These are phyloP conservation scores for Ophonus ardosiacus DNA, from an alignment of 2,888 invertebrate genomes.

Conservation along the genomic window DNA sequence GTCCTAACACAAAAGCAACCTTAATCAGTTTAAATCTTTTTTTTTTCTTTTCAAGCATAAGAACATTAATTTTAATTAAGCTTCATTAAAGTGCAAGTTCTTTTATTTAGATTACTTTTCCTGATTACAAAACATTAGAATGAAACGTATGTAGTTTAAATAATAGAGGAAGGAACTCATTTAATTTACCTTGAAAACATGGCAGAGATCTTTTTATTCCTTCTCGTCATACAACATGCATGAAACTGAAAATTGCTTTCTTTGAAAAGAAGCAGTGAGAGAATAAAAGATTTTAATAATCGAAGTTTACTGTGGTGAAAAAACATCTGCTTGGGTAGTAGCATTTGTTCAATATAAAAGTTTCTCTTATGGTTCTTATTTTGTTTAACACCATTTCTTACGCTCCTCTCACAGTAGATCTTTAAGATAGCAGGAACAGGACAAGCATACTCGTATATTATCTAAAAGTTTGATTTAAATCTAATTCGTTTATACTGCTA, in stretches of 20 bases:
- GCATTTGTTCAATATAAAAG: background rate
- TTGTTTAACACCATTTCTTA: background rate
- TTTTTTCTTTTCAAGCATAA: background rate
- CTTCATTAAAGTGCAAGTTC: background rate
- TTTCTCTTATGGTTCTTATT: background rate
- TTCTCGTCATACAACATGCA: background rate
- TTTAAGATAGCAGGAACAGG: no score
- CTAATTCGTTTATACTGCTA: no score
- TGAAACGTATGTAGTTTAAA: constrained; percentile 6
- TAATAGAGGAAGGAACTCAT: background rate
- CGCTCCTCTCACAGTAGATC: no score
- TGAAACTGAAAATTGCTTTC: constrained; percentile 6
- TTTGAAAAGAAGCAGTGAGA: background rate
- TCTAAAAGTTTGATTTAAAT: no score
- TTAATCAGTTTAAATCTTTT: background rate
- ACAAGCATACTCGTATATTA: no score
- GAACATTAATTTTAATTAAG: background rate
- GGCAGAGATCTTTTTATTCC: background rate
- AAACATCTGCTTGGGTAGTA: background rate
- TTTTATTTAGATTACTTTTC: background rate
- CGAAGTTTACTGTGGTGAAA: constrained; percentile 3
- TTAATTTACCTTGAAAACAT: background rate
- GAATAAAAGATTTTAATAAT: constrained; percentile 9
- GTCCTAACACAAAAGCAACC: background rate
- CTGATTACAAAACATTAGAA: background rate